Base-by-base conservation (phyloP, 1,140 invertebrate species). In the Orussus abietinus region DNA sequence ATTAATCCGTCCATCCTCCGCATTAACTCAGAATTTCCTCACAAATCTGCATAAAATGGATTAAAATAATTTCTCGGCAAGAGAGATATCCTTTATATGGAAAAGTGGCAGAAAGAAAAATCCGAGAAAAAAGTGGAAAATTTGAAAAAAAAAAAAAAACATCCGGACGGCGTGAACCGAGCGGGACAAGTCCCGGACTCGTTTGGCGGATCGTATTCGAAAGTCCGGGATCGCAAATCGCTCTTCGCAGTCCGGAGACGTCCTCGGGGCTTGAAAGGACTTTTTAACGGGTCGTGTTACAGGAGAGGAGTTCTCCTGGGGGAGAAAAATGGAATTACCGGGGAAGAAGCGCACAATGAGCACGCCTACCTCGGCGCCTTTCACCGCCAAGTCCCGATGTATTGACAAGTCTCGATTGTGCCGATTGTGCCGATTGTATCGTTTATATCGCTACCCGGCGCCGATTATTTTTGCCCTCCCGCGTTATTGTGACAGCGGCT, bases 281-380 rank as follows among this genome's bases (percentile, higher is more conserved):
- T 63, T 63, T 63, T 59, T 63, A 59, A 61, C 57, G 50, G 57
- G 57, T 63, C 59, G 53, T 59, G 57, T 63, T 63, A 57, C 59
- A 49, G 44, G 53, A 55, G n/a, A n/a, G n/a, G n/a, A 57, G 50
- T 52, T 45, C 17, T 10, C 37, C 37, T 18, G 42, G 51, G 47
- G 50, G 53, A 49, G 48, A 62, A 47, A 62, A 58, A 62, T 58
- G 46, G 57, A 62, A 60, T 62, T 57, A 60, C 42, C 15, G 21
- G 14, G 34, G 26, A 13, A 26, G 12, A 29, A 29, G 18, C 17
- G 10, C 18, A 46, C 21, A 42, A 45, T 46, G 39, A 25, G 26
- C 49, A 44, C 49, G 49, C 49, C 49, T 37, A 26, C 29, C 4
- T 17, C 19, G 15, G 33, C 15, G 20, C 33, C 18, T 6, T 19